Base-by-base conservation (phyloP, 2,113 vertebrate species). In the Megaceryle torquata region DNA sequence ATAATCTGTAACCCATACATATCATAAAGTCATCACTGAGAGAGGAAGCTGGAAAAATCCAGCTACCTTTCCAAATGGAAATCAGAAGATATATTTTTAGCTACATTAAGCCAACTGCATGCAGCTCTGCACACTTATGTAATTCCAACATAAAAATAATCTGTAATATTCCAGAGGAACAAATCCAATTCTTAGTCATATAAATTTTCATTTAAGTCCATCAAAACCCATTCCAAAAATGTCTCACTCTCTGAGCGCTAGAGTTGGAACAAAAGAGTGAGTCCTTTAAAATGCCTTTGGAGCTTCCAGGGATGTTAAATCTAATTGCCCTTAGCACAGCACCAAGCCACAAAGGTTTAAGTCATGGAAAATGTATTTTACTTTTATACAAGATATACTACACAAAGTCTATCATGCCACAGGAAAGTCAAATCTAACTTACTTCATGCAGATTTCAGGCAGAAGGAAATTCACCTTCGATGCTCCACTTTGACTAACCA, bases 121-220 rank as follows among this genome's bases (percentile, higher is more conserved):
- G 96, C 97, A 97, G 95, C 94, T 97, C 95, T 94, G 97, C 97
- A 98, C 97, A 94, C 95, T 97, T 97, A 97, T 98, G 97, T 97
- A 97, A 98, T 97, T 98, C 96, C 97, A 97, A 97, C 97, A 98
- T 98, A 98, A 98, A 98, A 97, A 97, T 98, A 98, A 98, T 98
- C 98, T 97, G 95, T 97, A 98, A 97, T 98, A 98, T 98, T 98
- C 97, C 96, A 96, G 91, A 96, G 97, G 97, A 98, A 97, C 96
- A 98, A 98, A 98, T 98, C 97, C 98, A 98, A 96, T 98, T 97
- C 96, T 97, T 97, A 97, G 96, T 96, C 97, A 97, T 96, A 97
- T 97, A 98, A 97, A 97, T 98, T 98, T 98, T 98, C 97, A 97
- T 98, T 87, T 89, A 98, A 97, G 98, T 97, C 97, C 94, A 97